A percentile compares a stretch with the other conserved stretches of the same genome.
phyloP scores from a whole-genome alignment of 2,797 vertebrate species.

The Apogon talboti region DNA sequence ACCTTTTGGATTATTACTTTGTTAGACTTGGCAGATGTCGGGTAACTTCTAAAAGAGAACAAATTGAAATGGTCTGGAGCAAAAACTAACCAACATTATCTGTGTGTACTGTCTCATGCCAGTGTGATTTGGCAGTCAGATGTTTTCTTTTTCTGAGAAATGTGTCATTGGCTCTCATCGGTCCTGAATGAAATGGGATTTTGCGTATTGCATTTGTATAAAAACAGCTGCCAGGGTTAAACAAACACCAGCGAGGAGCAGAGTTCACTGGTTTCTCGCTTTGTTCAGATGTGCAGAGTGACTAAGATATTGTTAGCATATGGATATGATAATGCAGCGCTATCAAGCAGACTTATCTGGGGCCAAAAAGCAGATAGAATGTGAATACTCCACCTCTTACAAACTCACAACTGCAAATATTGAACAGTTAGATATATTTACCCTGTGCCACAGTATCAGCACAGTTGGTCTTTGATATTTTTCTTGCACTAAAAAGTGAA shows the following conservation, averaged over 20 bases:
- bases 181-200: constrained; percentile 23
- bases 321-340: constrained; percentile 41
- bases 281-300: constrained; percentile 16
- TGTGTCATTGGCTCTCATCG: neutral
- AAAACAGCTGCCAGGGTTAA: constrained; percentile 36
- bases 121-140: constrained; percentile 30
- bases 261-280: constrained; percentile 38
- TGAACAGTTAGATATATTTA: constrained; percentile 27
- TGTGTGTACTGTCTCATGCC: constrained; percentile 7
- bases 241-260: constrained; percentile 23
- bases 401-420: constrained; percentile 46
- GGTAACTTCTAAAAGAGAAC: neutral
- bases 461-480: neutral
- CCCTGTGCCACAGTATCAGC: neutral
- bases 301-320: constrained; percentile 33
- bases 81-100: constrained; percentile 3
- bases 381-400: constrained; percentile 24
- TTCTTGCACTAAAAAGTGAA: neutral
- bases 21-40: no score
- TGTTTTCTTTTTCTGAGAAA: constrained; percentile 19
- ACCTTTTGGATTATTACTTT: no score
- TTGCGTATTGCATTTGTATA: neutral
- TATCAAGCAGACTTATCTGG: constrained; percentile 48
- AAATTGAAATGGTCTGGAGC: neutral
- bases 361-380: constrained; percentile 17